Base-by-base conservation (phyloP, 1,140 invertebrate species). In the Penaeus vannamei region DNA sequence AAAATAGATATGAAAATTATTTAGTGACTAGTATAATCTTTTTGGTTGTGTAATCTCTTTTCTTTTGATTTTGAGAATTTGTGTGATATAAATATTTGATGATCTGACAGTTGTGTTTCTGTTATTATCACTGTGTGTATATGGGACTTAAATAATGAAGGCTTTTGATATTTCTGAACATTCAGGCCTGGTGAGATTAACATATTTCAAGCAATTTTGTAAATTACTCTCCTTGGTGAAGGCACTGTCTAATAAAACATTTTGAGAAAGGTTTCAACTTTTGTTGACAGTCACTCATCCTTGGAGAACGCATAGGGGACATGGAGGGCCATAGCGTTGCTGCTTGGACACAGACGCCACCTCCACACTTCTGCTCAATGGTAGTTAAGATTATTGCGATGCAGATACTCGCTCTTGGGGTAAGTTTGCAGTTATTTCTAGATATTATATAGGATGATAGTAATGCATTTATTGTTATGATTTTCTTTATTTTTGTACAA, bases 301-400 rank as follows among this genome's bases (percentile, higher is more conserved):
- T 98, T 60, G 97, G 97, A 46, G 94, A 92, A 92, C 20, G 93
- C 92, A 46, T 90, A 92, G 32, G 91, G 91, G 59, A 92, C 88
- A 87, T 92, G 89, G 93, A 93, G 84, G 91, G 92, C 95, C 90
- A 94, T 91, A 79, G 92, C 92, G 95, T 95, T 26, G 96, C 96
- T 60, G 93, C 97, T 17, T 96, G 98, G 95, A 96, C 95, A 86
- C 96, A 98, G 93, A 96, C 97, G 86, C 98, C 98, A 0, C 98
- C 98, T 59, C 95, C 96, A 86, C 96, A 97, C 92, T 99, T 99
- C 93, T 99, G 97, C 92, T 98, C 97, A n/a, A 97, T 97, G 59
- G 98, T 99, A 12, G 96, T 99, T 32, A 95, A 98, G 89, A 94
- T 99, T 36, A 97, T 99, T 84, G 97, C 98, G 2, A 95, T 99